Evolutionary conservation across 1,140 invertebrate species (phyloP).

Genomic region (Conus ventricosus): DNA sequence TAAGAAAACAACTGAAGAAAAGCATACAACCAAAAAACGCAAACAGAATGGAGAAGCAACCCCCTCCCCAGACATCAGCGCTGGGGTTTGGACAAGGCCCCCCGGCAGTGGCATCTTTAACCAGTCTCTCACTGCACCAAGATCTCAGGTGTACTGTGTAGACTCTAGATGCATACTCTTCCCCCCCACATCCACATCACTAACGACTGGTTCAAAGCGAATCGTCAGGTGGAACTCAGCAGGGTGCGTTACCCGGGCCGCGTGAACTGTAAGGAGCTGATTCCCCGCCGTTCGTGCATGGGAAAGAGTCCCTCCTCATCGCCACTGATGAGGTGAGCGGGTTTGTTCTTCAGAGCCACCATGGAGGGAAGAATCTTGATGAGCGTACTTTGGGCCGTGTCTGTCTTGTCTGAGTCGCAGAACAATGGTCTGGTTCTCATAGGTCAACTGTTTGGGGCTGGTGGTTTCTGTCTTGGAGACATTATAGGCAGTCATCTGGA

Average conservation of each 20-base stretch:
- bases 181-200: constrained; percentile 51
- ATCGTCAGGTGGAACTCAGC: constrained; percentile 59
- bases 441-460: neutral
- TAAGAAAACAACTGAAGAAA: neutral
- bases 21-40: neutral
- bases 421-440: constrained; percentile 40
- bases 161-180: constrained; percentile 55
- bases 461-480: neutral
- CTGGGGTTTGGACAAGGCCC: neutral
- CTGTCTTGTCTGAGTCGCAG: constrained; percentile 59
- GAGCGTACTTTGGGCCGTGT: constrained; percentile 59
- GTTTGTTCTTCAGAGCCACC: constrained; percentile 77
- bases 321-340: constrained; percentile 79
- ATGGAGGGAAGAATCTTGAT: constrained; percentile 66
- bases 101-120: neutral
- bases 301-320: constrained; percentile 82
- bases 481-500: neutral
- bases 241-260: constrained; percentile 52
- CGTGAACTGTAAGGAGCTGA: constrained; percentile 71
- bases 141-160: constrained; percentile 57
- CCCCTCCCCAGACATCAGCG: neutral
- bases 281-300: constrained; percentile 79
- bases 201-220: constrained; percentile 55
- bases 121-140: constrained; percentile 51
- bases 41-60: neutral